Percentiles rank a stretch among this genome's conserved stretches.
phyloP scores from a whole-genome alignment of 2,797 vertebrate species.

The Lemur catta region DNA sequence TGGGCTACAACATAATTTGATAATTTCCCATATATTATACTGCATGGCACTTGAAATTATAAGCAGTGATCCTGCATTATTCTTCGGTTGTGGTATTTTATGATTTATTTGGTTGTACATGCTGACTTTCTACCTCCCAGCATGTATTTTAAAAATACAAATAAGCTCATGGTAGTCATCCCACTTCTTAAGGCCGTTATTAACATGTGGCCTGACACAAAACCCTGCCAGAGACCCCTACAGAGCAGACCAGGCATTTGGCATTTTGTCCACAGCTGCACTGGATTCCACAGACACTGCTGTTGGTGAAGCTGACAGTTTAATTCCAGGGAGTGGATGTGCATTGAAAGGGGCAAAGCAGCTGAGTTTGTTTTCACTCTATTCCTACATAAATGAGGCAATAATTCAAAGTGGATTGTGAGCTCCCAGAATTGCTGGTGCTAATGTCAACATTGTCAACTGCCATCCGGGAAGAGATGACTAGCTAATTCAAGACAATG shows the following conservation, averaged over 20 bases:
- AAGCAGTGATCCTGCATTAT: background rate
- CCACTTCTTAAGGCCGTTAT: background rate
- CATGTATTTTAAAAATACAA: background rate
- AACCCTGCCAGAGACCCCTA: background rate
- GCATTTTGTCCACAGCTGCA: background rate
- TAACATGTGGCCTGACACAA: background rate
- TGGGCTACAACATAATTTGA: background rate
- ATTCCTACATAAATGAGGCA: background rate
- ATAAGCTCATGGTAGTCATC: background rate
- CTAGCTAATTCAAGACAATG: background rate
- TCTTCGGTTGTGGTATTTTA: background rate
- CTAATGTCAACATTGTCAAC: background rate
- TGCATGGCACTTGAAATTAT: background rate
- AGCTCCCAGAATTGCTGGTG: background rate
- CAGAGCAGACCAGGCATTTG: background rate
- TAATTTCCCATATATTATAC: background rate
- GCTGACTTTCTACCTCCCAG: background rate
- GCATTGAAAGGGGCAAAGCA: no score
- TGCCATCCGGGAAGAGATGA: background rate
- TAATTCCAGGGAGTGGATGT: background rate
- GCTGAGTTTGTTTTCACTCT: background rate
- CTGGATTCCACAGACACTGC: background rate
- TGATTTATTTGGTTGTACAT: background rate
- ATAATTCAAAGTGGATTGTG: background rate
- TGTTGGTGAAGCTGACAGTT: background rate